phyloP scores from a whole-genome alignment of 2,888 invertebrate genomes.

The Argyra leucocephala region DNA sequence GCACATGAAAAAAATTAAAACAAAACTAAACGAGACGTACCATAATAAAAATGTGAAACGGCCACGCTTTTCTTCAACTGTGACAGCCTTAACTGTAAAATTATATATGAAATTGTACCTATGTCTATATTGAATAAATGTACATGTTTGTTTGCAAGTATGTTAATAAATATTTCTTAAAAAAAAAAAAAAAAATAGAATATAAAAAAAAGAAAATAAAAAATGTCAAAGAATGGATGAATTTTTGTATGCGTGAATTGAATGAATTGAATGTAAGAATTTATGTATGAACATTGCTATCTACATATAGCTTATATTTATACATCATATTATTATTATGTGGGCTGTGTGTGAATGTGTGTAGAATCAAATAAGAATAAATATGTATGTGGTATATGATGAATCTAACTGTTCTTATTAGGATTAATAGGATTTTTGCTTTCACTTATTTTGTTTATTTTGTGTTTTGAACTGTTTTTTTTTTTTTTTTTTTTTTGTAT shows the following conservation, averaged over 20 bases:
- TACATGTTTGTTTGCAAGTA: too few relatives aligned
- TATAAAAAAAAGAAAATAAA: too few relatives aligned
- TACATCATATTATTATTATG: too few relatives aligned
- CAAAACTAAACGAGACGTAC: not conserved
- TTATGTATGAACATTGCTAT: too few relatives aligned
- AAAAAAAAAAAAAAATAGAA: too few relatives aligned
- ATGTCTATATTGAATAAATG: not conserved
- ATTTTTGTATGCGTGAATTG: not conserved
- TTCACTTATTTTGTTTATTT: not conserved
- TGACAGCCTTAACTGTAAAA: slow-evolving; percentile 1
- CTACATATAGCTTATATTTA: too few relatives aligned
- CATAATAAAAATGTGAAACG: not conserved
- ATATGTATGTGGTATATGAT: not conserved
- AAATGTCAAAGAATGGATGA: not conserved
- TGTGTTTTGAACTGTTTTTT: not conserved
- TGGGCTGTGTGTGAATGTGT: too few relatives aligned
- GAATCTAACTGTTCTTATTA: slow-evolving; percentile 2
- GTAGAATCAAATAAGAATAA: too few relatives aligned
- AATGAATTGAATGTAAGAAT: not conserved
- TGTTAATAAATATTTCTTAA: too few relatives aligned
- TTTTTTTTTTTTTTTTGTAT: too few relatives aligned
- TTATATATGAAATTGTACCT: not conserved
- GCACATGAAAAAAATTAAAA: not conserved
- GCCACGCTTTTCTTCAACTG: slow-evolving; percentile 6
- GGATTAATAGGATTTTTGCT: not conserved